These are phyloP conservation scores for Aldrovandia affinis DNA, from an alignment of 2,797 vertebrate genomes.

Conservation along the genomic window DNA sequence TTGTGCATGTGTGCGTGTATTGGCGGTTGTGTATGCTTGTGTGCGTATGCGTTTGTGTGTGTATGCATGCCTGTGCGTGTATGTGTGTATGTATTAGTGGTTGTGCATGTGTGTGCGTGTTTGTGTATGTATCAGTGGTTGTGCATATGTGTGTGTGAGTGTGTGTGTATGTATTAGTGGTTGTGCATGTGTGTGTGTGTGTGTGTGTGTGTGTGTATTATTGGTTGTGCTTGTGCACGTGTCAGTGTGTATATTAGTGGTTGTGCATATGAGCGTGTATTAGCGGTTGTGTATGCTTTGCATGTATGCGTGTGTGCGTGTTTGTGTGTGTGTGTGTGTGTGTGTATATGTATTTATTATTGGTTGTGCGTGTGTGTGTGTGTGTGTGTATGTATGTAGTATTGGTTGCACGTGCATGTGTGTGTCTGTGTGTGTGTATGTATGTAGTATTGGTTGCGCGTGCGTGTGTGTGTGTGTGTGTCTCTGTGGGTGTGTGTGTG, in stretches of 20 bases:
- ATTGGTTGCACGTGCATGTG: not conserved
- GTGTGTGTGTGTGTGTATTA: not conserved
- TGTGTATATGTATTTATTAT: no score
- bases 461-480: not conserved
- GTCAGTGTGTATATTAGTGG: not conserved
- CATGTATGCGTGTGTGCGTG: not conserved
- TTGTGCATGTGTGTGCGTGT: not conserved
- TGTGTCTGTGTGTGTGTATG: not conserved
- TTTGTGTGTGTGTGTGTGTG: no score
- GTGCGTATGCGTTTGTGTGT: constrained; percentile 4
- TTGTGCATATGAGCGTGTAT: not conserved
- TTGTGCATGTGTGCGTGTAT: not conserved
- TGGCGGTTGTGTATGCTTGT: not conserved
- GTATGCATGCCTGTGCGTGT: constrained; percentile 11
- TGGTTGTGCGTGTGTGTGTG: not conserved
- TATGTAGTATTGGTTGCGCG: no score
- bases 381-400: not conserved
- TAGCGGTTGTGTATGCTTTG: not conserved
- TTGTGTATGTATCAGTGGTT: no score
- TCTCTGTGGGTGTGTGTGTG: no score
- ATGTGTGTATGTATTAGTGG: constrained; percentile 10
- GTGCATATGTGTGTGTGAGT: not conserved
- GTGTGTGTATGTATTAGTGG: not conserved
- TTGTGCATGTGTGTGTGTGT: not conserved
- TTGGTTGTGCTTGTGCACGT: not conserved